Conservation (phyloP, 2,888 invertebrate species). For the Eupsilia transversa region DNA sequence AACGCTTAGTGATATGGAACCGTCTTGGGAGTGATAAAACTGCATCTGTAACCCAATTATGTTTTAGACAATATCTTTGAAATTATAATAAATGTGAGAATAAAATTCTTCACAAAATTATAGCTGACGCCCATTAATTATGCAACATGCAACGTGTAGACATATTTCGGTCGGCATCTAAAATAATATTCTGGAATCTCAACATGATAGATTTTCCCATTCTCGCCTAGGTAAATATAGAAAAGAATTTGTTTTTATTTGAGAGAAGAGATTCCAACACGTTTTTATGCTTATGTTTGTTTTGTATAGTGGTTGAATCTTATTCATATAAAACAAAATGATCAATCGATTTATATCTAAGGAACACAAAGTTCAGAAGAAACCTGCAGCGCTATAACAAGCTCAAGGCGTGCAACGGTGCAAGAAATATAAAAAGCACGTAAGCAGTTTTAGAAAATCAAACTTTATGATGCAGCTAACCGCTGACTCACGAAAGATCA, state of each 20-base stretch:
- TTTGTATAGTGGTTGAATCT: conserved; percentile 30
- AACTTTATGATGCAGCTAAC: conserved; percentile 25
- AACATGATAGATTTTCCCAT: conserved; percentile 74
- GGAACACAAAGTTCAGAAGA: neutral
- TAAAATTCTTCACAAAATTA: conserved; percentile 71
- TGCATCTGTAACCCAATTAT: conserved; percentile 14
- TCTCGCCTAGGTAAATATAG: conserved; percentile 59
- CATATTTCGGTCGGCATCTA: conserved; percentile 81
- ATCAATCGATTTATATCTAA: conserved; percentile 17
- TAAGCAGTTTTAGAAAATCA: conserved; percentile 21
- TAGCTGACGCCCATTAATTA: conserved; percentile 76
- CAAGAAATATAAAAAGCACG: conserved; percentile 35
- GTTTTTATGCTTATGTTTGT: conserved; percentile 38
- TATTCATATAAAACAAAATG: conserved; percentile 10
- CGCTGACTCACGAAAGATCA: conserved; percentile 33
- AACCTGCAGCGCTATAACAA: neutral
- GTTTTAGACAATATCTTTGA: conserved; percentile 9
- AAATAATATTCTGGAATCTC: conserved; percentile 77
- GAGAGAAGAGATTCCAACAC: conserved; percentile 34
- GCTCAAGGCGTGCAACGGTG: conserved; percentile 11
- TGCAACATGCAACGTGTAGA: conserved; percentile 71
- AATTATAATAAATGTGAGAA: conserved; percentile 47
- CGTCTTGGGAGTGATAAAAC: conserved; percentile 5
- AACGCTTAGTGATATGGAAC: neutral
- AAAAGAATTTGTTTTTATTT: conserved; percentile 61